phyloP scores from a whole-genome alignment of 2,888 invertebrate species.

The Phoronis australis region DNA sequence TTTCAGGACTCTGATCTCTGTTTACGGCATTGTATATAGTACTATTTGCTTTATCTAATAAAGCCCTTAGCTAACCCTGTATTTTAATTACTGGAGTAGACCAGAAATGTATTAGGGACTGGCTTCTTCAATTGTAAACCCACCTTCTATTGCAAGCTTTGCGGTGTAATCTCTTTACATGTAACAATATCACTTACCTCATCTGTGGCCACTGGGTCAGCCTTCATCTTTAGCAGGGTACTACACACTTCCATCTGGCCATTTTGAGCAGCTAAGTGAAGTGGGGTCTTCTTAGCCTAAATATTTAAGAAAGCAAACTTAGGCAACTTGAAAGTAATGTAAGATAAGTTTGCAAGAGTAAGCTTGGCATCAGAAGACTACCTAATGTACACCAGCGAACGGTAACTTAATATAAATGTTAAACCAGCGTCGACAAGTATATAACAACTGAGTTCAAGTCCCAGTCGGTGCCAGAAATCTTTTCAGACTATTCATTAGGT shows the following conservation, averaged over 20 bases:
- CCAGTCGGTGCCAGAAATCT: background rate
- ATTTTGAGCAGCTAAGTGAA: conserved; percentile 92
- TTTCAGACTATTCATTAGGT: background rate
- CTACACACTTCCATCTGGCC: conserved; percentile 96
- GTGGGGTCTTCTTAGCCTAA: conserved; percentile 89
- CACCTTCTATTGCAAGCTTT: too few relatives aligned
- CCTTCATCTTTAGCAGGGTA: conserved; percentile 82
- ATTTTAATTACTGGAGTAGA: too few relatives aligned
- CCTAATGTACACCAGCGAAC: background rate
- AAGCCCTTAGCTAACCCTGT: too few relatives aligned
- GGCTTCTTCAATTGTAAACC: too few relatives aligned
- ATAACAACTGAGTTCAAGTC: background rate
- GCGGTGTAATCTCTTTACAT: too few relatives aligned
- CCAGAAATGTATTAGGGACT: too few relatives aligned
- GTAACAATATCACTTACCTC: conserved; percentile 43
- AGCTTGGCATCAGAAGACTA: background rate
- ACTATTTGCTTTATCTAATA: too few relatives aligned
- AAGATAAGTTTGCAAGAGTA: background rate
- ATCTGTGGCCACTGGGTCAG: conserved; percentile 92
- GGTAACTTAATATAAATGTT: too few relatives aligned
- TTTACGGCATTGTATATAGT: too few relatives aligned
- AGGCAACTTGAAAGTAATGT: too few relatives aligned
- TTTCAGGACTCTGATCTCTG: too few relatives aligned
- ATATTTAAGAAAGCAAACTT: conserved; percentile 12
- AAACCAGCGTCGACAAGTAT: background rate